phyloP scores from a whole-genome alignment of 2,888 invertebrate species.

The Trissolcus japonicus region DNA sequence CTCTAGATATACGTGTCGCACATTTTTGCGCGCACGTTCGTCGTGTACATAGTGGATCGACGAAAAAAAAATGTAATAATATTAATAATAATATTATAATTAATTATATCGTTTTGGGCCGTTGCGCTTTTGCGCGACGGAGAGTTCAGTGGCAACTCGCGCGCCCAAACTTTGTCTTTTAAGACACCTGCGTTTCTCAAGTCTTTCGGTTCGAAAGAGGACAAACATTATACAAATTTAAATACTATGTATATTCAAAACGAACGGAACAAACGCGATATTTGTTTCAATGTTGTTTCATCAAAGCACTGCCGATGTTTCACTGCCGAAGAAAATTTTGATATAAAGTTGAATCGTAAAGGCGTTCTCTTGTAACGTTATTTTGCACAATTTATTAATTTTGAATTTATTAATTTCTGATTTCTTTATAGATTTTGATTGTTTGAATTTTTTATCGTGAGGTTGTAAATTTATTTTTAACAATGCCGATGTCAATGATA shows the following conservation, averaged over 20 bases:
- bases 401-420: no score
- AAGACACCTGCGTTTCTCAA: constrained; percentile 50
- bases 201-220: constrained; percentile 47
- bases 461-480: no score
- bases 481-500: no score
- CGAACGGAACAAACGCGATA: constrained; percentile 40
- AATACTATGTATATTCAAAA: constrained; percentile 47
- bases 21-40: constrained; percentile 32
- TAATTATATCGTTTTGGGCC: constrained; percentile 16
- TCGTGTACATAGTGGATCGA: constrained; percentile 53
- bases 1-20: constrained; percentile 59
- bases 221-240: constrained; percentile 22
- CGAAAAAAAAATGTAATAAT: constrained; percentile 9
- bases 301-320: constrained; percentile 60
- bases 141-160: constrained; percentile 21
- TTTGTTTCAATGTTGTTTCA: constrained; percentile 18
- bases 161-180: constrained; percentile 48
- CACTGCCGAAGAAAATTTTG: constrained; percentile 40
- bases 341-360: background rate
- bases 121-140: constrained; percentile 49
- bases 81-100: constrained; percentile 28
- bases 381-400: no score
- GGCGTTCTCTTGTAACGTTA: background rate
- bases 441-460: no score
- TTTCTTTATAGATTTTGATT: no score